Conservation (phyloP, 2,797 vertebrate species). For the Calcarius lapponicus region DNA sequence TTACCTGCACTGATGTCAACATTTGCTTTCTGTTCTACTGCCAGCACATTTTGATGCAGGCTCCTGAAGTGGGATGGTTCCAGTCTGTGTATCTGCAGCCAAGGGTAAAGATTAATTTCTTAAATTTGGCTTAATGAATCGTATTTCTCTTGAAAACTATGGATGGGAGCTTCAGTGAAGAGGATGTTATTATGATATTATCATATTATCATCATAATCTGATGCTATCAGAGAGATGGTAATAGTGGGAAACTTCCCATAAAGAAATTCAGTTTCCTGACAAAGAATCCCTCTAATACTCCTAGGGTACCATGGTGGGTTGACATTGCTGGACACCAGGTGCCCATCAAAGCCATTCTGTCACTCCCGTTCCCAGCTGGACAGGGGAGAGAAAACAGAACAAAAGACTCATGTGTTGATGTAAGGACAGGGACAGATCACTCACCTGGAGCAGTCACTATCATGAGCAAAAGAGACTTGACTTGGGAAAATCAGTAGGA, state of each 20-base stretch:
- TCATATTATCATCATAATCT: background rate
- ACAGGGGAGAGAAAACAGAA: background rate
- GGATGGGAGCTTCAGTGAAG: background rate
- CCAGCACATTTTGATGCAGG: slow-evolving; percentile 10
- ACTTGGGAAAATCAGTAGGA: background rate
- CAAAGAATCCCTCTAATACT: background rate
- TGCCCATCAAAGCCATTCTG: background rate
- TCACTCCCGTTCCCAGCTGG: background rate
- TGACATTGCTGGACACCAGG: background rate
- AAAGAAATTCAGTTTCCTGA: background rate
- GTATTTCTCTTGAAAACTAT: background rate
- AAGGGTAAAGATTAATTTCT: slow-evolving; percentile 44
- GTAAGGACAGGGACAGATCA: background rate
- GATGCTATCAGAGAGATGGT: background rate
- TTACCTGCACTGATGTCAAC: background rate
- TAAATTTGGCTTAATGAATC: slow-evolving; percentile 40
- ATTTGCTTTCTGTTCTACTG: slow-evolving; percentile 39
- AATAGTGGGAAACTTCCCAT: slow-evolving; percentile 20
- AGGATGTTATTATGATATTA: background rate
- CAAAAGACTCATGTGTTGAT: rapidly evolving
- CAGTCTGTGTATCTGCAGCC: slow-evolving; percentile 1
- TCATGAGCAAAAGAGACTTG: background rate
- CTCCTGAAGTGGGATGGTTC: background rate
- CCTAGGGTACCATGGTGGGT: background rate
- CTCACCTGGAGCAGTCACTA: background rate